Evolutionary conservation across 2,888 invertebrate species (phyloP), one percentile per base, ranked within the genome.

Genomic region (Cheilosia grossa): DNA sequence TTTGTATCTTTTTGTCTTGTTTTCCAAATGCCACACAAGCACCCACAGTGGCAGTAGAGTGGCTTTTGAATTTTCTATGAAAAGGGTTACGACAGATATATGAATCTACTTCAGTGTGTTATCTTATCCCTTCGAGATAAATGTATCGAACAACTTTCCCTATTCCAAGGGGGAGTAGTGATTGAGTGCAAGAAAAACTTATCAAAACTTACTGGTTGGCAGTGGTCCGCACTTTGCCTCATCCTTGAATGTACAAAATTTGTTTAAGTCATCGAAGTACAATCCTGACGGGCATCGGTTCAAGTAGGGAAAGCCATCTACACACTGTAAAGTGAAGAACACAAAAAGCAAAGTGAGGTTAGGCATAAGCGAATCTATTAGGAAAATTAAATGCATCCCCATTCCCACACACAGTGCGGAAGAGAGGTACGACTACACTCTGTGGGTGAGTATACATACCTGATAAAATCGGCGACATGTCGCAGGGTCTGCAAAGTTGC

Each of bases 141-240:
- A 17, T 59, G 13, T 49, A 44, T 56, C 15, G 37, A 13, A 19
- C 15, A 47, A 37, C 47, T n/a, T 58, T 44, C 19, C 19, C 37
- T 21, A 33, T 21, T 4, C 1, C 33, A 30, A 2, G 7, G n/a
- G 49, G 78, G 58, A 63, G 44, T 70, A 63, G 44, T 70, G 78
- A 30, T 40, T 30, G 13, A 24, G 10, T 58, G 44, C 6, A 40
- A 54, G 24, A 24, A 10, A 54, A 74, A 56, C 33, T 78, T 63
- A 78, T 59, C 44, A 51, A 88, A 88, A 94, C 95, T 95, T 94
- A 97, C 97, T 97, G 89, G 96, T 94, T 85, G 96, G 93, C 87
- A 98, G 94, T 24, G 98, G 98, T 61, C 98, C 98, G 91, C 98
- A 98, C 90, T 96, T 94, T 33, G 97, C 97, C 92, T 98, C 97